Evolutionary conservation across 2,888 invertebrate genomes (phyloP), one percentile per base, ranked within the genome.

Genomic region (Kryphioiulus occultus): DNA sequence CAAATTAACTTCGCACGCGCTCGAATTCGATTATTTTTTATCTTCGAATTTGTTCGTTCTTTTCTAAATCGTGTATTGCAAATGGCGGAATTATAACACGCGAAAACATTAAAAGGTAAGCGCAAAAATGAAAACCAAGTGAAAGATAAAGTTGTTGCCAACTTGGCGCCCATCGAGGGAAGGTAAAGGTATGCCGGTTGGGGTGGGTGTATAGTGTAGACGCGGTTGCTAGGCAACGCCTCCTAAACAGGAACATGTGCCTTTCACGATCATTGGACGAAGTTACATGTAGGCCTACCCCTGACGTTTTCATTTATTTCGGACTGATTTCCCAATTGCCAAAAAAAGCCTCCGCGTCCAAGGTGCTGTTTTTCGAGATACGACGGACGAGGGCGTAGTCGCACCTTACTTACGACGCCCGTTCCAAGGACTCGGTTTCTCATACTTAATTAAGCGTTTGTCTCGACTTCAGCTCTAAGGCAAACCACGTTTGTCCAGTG

Each of bases 161-260:
- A 44, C 3, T 44, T 44, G 17, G 22, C 15, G 78, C 78, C 78
- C 78, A 78, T 30, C 12, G 2, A 12, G 26, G 17, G 78, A 78
- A 30, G 78, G 30, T 78, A 0, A 78, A 30, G 78, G 30, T 78
- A 0, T 30, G 78, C 15, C 30, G 15, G 22, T 22, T 59, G 22
- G 59, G n/a, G 0, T 3, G 12, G 15, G 78, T 78, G 78, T n/a
- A n/a, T n/a, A 30, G 78, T 78, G 78, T 30, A 12, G 30, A 78
- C 30, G n/a, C 15, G 15, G 78, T 78, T 78, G 78, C 78, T 78
- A 78, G 78, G 78, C 78, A 78, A 78, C 78, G 78, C 30, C 78
- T 26, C 78, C 78, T 78, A 78, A 78, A 78, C 78, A 78, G 78
- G 78, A 78, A 78, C 78, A 78, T 78, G 78, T 78, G 78, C 30